These are phyloP conservation scores for Protonemura montana DNA, from an alignment of 2,888 invertebrate genomes.

Conservation along the genomic window DNA sequence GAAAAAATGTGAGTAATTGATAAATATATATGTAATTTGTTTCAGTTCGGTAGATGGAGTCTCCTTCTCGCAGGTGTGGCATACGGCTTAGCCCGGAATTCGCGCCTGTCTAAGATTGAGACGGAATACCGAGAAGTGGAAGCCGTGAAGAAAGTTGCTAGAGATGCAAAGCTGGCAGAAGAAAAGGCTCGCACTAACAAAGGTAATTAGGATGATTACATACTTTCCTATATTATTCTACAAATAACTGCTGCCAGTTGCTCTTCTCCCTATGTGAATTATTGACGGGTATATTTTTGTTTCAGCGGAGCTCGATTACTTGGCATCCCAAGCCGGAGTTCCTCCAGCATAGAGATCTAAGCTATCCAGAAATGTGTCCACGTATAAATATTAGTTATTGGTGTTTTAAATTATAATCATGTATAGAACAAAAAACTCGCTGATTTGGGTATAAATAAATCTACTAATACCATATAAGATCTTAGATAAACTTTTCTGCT, in stretches of 20 bases:
- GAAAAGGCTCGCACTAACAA: slow-evolving; percentile 54
- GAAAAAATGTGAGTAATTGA: too few species aligned
- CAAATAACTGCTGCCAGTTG: neutral
- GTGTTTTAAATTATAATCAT: slow-evolving; percentile 14
- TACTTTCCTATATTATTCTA: too few species aligned
- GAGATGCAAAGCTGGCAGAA: slow-evolving; percentile 54
- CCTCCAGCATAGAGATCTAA: neutral
- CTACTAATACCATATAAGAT: slow-evolving; percentile 3
- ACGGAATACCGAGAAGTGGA: slow-evolving; percentile 53
- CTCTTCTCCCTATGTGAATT: neutral
- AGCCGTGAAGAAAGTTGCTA: slow-evolving; percentile 53
- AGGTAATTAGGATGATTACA: too few species aligned
- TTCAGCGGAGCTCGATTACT: slow-evolving; percentile 39
- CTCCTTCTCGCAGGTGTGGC: slow-evolving; percentile 74
- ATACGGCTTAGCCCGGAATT: slow-evolving; percentile 71
- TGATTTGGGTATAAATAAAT: slow-evolving; percentile 2
- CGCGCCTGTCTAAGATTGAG: slow-evolving; percentile 53
- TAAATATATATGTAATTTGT: neutral
- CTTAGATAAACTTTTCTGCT: too few species aligned
- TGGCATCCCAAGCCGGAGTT: slow-evolving; percentile 33
- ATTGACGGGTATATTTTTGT: neutral
- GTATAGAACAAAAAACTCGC: slow-evolving; percentile 23
- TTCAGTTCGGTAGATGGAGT: slow-evolving; percentile 73
- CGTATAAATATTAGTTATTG: slow-evolving; percentile 1
- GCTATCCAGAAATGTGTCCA: neutral